A percentile compares a stretch with the other conserved stretches of the same genome.
These are phyloP conservation scores for Nannospalax galili DNA, from an alignment of 2,113 vertebrate genomes.

Conservation along the genomic window DNA sequence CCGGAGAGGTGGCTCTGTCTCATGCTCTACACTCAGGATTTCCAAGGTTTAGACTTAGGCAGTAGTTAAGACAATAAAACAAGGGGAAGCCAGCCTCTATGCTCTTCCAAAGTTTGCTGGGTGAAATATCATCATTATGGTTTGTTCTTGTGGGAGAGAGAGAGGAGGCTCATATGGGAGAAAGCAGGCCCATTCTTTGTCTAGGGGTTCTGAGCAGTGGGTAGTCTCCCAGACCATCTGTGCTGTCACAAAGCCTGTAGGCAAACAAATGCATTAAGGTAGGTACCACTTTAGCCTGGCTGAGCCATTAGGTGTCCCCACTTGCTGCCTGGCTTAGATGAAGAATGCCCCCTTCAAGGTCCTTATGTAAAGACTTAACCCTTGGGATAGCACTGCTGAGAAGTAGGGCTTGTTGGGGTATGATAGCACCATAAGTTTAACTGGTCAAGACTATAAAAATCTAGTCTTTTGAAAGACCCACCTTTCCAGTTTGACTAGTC, in stretches of 20 bases:
- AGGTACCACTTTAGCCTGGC: neutral
- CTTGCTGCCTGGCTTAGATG: neutral
- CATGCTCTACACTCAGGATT: constrained; percentile 78
- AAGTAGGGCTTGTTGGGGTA: neutral
- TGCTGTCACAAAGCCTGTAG: constrained; percentile 60
- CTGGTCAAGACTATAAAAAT: too few relatives aligned
- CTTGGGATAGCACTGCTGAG: too few relatives aligned
- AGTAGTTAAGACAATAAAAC: constrained; percentile 76
- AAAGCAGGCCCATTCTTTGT: constrained; percentile 75
- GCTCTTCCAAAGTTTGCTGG: constrained; percentile 77
- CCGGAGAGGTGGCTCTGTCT: constrained; percentile 77
- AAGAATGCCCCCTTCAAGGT: neutral
- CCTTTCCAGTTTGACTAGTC: too few relatives aligned
- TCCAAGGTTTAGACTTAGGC: constrained; percentile 80
- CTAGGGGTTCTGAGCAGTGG: constrained; percentile 74
- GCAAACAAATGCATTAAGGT: constrained; percentile 36
- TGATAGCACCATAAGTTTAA: too few relatives aligned
- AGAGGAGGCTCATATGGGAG: constrained; percentile 79
- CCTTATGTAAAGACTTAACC: neutral
- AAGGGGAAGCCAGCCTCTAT: constrained; percentile 20
- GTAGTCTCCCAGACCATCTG: constrained; percentile 79
- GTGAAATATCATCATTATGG: constrained; percentile 79
- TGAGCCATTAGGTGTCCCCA: neutral
- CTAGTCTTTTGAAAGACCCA: too few relatives aligned
- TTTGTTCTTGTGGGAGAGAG: constrained; percentile 69